Evolutionary conservation across 2,113 vertebrate species (phyloP).

Genomic region (Stigmatopora argus): DNA sequence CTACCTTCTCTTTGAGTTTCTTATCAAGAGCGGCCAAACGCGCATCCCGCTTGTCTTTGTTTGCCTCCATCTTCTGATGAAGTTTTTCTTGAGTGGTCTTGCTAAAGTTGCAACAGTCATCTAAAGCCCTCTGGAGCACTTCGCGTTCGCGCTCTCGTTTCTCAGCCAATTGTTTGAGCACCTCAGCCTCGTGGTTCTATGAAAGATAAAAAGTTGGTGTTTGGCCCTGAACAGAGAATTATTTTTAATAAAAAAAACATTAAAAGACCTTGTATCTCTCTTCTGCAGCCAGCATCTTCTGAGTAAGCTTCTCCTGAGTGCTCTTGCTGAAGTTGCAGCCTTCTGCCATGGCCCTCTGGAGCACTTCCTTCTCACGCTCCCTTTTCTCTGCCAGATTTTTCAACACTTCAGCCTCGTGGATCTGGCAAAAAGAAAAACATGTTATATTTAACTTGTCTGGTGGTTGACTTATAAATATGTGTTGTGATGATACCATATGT

Average conservation of each 20-base stretch:
- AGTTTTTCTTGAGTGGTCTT: slow-evolving; percentile 97
- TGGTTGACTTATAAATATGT: not conserved
- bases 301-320: slow-evolving; percentile 93
- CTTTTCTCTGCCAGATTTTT: slow-evolving; percentile 91
- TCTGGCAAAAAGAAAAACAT: slow-evolving; percentile 60
- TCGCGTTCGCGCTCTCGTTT: slow-evolving; percentile 94
- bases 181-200: slow-evolving; percentile 91
- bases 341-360: slow-evolving; percentile 89
- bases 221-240: not conserved
- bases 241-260: not conserved
- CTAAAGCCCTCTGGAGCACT: slow-evolving; percentile 90
- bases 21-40: slow-evolving; percentile 89
- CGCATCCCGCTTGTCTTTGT: slow-evolving; percentile 90
- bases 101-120: slow-evolving; percentile 97
- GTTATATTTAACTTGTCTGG: not conserved
- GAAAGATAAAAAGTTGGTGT: not conserved
- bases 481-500: slow-evolving; percentile 76
- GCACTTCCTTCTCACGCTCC: slow-evolving; percentile 92
- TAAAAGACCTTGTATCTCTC: slow-evolving; percentile 86
- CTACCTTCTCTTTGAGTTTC: slow-evolving; percentile 91
- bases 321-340: slow-evolving; percentile 93
- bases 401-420: slow-evolving; percentile 85
- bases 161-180: slow-evolving; percentile 93
- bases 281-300: slow-evolving; percentile 91
- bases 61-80: slow-evolving; percentile 93